These are phyloP conservation scores for Trachelus iudaicus DNA, from an alignment of 2,888 invertebrate genomes.

Conservation along the genomic window DNA sequence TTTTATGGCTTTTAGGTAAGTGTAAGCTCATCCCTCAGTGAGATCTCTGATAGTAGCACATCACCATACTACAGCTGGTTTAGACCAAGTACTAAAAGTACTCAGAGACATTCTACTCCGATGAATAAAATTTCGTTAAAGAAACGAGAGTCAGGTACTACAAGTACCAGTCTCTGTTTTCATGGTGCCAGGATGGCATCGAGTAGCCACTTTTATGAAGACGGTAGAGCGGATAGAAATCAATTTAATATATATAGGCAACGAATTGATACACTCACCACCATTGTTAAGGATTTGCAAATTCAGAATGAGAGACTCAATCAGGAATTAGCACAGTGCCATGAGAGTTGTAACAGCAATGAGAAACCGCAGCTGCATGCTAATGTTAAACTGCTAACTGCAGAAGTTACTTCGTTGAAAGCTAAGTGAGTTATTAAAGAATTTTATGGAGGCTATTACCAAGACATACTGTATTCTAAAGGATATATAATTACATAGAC, in stretches of 20 bases:
- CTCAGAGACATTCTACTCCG: conserved; percentile 14
- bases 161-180: conserved; percentile 23
- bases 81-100: conserved; percentile 14
- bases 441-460: background rate
- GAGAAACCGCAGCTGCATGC: conserved; percentile 23
- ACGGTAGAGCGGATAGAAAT: conserved; percentile 19
- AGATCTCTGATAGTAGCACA: conserved; percentile 36
- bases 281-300: conserved; percentile 36
- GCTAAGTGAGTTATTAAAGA: conserved; percentile 31
- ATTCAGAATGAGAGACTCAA: conserved; percentile 38
- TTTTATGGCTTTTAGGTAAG: conserved; percentile 29
- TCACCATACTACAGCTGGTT: conserved; percentile 11
- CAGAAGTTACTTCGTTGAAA: conserved; percentile 33
- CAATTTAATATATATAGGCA: conserved; percentile 25
- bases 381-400: conserved; percentile 31
- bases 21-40: conserved; percentile 42
- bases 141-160: conserved; percentile 23
- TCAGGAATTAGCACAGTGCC: conserved; percentile 17
- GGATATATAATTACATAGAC: conserved; percentile 23
- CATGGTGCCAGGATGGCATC: conserved; percentile 1
- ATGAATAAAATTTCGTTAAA: conserved; percentile 19
- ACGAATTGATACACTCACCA: conserved; percentile 30
- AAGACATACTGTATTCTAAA: background rate
- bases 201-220: background rate
- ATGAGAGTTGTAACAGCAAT: conserved; percentile 16